Evolutionary conservation across 2,113 vertebrate genomes (phyloP).

Genomic region (Gambusia holbrooki): DNA sequence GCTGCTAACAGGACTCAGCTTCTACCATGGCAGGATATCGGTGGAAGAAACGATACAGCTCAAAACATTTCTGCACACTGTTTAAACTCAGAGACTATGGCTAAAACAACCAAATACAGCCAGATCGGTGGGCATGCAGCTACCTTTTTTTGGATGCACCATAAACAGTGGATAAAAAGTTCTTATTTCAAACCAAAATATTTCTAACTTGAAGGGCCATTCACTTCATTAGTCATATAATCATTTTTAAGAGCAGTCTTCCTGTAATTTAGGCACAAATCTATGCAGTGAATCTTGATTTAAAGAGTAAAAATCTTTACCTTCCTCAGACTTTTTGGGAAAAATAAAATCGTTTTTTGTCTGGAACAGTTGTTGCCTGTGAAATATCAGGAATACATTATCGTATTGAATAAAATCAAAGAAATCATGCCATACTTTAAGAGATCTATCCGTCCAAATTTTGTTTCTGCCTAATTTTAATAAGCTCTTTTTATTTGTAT

Average conservation of each 20-base stretch:
- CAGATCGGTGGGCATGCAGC: slow-evolving; percentile 21
- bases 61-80: slow-evolving; percentile 87
- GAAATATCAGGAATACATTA: background rate
- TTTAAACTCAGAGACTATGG: slow-evolving; percentile 34
- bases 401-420: background rate
- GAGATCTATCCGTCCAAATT: slow-evolving; percentile 1
- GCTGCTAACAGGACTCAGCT: slow-evolving; percentile 92
- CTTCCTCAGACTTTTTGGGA: background rate
- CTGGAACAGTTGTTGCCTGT: background rate
- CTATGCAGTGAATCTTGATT: background rate
- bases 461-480: slow-evolving; percentile 2
- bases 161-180: background rate
- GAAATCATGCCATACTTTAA: slow-evolving; percentile 5
- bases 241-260: background rate
- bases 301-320: background rate
- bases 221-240: background rate
- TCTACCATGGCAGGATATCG: slow-evolving; percentile 86
- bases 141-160: background rate
- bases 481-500: background rate
- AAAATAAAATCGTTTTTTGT: background rate
- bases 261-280: background rate
- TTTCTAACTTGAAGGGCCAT: background rate
- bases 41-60: slow-evolving; percentile 87
- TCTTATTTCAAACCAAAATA: slow-evolving; percentile 5
- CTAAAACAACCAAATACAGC: slow-evolving; percentile 14